phyloP scores from a whole-genome alignment of 2,113 vertebrate genomes.

The Hucho hucho region DNA sequence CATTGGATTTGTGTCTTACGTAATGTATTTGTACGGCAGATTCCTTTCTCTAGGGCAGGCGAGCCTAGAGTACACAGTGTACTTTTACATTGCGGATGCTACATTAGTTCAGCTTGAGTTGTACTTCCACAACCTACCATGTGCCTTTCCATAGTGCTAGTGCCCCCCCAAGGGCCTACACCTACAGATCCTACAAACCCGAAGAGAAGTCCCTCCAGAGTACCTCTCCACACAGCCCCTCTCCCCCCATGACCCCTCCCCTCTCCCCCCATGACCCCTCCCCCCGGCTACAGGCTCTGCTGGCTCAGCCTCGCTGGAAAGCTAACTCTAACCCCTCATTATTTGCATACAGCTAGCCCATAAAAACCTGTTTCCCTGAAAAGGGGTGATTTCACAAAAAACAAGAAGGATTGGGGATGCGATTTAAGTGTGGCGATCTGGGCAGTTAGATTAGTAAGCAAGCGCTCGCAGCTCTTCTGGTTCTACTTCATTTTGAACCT shows the following conservation, averaged over 20 bases:
- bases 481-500: background rate
- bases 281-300: constrained; percentile 11
- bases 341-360: constrained; percentile 35
- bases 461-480: background rate
- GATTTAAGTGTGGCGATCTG: constrained; percentile 15
- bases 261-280: background rate
- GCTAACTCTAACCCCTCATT: constrained; percentile 35
- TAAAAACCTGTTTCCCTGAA: constrained; percentile 34
- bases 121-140: constrained; percentile 29
- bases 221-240: constrained; percentile 4
- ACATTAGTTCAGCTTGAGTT: constrained; percentile 25
- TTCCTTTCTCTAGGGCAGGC: constrained; percentile 12
- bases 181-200: constrained; percentile 19
- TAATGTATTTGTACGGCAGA: constrained; percentile 17
- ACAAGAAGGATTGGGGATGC: constrained; percentile 6
- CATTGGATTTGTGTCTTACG: constrained; percentile 1
- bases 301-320: constrained; percentile 19
- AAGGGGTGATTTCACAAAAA: constrained; percentile 21
- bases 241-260: background rate
- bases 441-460: background rate
- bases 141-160: constrained; percentile 44
- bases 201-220: constrained; percentile 8
- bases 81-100: constrained; percentile 14
- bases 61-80: constrained; percentile 19
- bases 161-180: constrained; percentile 26